Conservation (phyloP, 2,888 invertebrate species). For the Spodoptera littoralis region DNA sequence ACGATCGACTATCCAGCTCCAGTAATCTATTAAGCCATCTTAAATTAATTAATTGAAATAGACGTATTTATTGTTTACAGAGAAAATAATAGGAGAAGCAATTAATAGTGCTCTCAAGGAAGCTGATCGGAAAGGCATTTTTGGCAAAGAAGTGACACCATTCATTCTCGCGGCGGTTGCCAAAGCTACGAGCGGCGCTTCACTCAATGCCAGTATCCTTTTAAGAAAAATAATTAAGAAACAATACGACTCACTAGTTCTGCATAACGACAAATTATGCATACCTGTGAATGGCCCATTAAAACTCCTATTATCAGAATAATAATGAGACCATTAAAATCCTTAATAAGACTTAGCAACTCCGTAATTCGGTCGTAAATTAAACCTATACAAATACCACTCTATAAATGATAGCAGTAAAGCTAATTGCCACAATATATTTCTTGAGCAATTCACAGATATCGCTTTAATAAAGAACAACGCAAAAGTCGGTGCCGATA, state of each 20-base stretch:
- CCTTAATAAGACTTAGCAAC: constrained; percentile 68
- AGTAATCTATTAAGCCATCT: too few species aligned
- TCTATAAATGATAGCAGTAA: constrained; percentile 71
- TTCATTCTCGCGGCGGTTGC: constrained; percentile 94
- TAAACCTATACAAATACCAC: constrained; percentile 70
- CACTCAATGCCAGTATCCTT: constrained; percentile 95
- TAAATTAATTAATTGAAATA: too few species aligned
- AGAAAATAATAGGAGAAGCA: constrained; percentile 90
- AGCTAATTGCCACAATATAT: constrained; percentile 77
- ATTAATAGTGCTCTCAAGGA: constrained; percentile 91
- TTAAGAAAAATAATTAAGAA: constrained; percentile 44
- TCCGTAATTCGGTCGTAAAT: constrained; percentile 71
- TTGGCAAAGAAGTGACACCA: constrained; percentile 97
- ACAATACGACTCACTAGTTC: too few species aligned
- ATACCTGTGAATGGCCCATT: constrained; percentile 1
- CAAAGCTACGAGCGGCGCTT: constrained; percentile 94
- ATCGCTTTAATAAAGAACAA: constrained; percentile 98
- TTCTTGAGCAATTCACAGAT: constrained; percentile 89
- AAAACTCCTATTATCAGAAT: constrained; percentile 39
- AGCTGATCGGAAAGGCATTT: constrained; percentile 89
- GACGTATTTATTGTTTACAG: constrained; percentile 61
- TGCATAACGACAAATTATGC: background rate
- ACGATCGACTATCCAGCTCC: too few species aligned
- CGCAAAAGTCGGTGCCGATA: constrained; percentile 94
- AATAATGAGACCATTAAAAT: constrained; percentile 68